These are phyloP conservation scores for Zaprionus inermis DNA, from an alignment of 1,140 invertebrate species.

Conservation along the genomic window DNA sequence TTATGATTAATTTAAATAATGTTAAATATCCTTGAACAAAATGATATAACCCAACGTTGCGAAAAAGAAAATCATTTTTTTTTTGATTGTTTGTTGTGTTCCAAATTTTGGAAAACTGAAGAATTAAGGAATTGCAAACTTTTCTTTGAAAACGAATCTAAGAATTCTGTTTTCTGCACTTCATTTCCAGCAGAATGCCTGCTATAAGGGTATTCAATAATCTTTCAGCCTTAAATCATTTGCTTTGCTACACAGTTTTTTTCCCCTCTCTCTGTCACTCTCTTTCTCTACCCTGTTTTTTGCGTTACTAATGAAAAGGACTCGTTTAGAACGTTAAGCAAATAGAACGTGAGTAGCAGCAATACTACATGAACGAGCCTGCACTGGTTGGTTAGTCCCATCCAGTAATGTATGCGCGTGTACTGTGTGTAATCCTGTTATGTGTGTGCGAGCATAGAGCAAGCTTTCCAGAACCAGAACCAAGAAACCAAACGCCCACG, in stretches of 20 bases:
- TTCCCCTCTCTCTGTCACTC: too few relatives aligned
- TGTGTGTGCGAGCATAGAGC: conserved; percentile 15
- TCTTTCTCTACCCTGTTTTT: conserved; percentile 21
- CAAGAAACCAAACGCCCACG: neutral
- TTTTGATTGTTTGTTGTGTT: too few relatives aligned
- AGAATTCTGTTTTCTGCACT: too few relatives aligned
- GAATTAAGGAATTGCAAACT: neutral
- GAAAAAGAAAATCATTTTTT: too few relatives aligned
- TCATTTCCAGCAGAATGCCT: neutral
- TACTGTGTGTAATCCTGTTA: conserved; percentile 72
- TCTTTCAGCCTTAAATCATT: neutral
- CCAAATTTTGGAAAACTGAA: too few relatives aligned
- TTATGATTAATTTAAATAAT: too few relatives aligned
- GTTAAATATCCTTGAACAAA: too few relatives aligned
- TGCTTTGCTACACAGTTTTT: neutral
- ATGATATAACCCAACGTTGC: too few relatives aligned
- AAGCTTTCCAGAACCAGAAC: conserved; percentile 5
- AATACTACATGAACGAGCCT: conserved; percentile 47
- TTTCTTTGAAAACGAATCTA: neutral
- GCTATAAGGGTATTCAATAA: conserved; percentile 5
- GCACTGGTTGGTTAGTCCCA: conserved; percentile 47
- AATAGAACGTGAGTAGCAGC: conserved; percentile 79
- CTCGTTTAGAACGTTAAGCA: conserved; percentile 81
- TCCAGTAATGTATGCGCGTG: conserved; percentile 63
- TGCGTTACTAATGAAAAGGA: conserved; percentile 76